These are phyloP conservation scores for Myopa testacea DNA, from an alignment of 2,888 invertebrate genomes.

Conservation along the genomic window DNA sequence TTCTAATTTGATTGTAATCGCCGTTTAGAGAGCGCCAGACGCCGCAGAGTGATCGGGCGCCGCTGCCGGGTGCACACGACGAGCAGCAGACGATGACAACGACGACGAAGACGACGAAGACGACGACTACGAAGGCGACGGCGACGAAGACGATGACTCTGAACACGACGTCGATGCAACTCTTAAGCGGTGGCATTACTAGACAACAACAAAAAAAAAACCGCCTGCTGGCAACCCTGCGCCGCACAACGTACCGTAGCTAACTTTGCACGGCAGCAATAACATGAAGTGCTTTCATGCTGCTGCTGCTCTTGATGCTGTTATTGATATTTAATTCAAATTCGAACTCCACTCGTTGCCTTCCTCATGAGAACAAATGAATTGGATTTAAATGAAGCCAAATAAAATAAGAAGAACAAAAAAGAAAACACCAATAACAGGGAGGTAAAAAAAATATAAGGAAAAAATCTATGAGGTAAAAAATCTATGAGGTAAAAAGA, in stretches of 20 bases:
- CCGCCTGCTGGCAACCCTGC: too few species aligned
- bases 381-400: slow-evolving; percentile 34
- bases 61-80: slow-evolving; percentile 26
- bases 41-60: slow-evolving; percentile 49
- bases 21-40: slow-evolving; percentile 32
- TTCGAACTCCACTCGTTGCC: slow-evolving; percentile 15
- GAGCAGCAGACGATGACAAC: neutral
- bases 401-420: neutral
- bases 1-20: slow-evolving; percentile 53
- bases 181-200: neutral
- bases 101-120: neutral
- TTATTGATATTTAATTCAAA: slow-evolving; percentile 27
- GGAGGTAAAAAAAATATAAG: neutral
- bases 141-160: neutral
- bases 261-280: neutral
- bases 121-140: neutral
- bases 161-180: neutral
- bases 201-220: neutral
- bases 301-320: neutral
- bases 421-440: neutral
- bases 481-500: neutral
- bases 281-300: neutral
- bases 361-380: slow-evolving; percentile 34
- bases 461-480: neutral
- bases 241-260: too few species aligned